phyloP scores from a whole-genome alignment of 1,140 invertebrate genomes.

The Lanistes nyassanus region DNA sequence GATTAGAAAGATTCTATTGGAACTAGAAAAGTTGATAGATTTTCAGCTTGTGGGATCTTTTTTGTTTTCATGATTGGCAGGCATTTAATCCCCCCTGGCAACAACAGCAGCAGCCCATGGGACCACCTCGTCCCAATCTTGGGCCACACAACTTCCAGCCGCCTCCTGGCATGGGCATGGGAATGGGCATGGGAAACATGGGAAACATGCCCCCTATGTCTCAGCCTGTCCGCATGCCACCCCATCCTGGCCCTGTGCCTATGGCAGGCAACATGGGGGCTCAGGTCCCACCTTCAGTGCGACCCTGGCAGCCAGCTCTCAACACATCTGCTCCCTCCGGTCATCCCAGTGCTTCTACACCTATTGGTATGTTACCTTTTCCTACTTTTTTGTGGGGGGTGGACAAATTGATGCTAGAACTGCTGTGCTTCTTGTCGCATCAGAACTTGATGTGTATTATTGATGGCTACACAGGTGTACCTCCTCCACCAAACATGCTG shows the following conservation, averaged over 20 bases:
- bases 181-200: slow-evolving; percentile 18
- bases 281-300: slow-evolving; percentile 43
- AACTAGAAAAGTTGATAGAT: too few relatives aligned
- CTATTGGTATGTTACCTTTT: slow-evolving; percentile 6
- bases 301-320: slow-evolving; percentile 27
- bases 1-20: too few relatives aligned
- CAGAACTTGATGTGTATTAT: slow-evolving; percentile 30
- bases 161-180: slow-evolving; percentile 23
- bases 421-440: background rate
- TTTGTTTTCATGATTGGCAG: slow-evolving; percentile 32
- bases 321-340: slow-evolving; percentile 13
- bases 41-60: too few relatives aligned
- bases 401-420: background rate
- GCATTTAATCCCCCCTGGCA: slow-evolving; percentile 53
- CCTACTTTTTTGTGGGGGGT: background rate
- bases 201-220: slow-evolving; percentile 18
- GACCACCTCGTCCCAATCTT: slow-evolving; percentile 28
- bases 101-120: slow-evolving; percentile 30
- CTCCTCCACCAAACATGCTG: slow-evolving; percentile 3
- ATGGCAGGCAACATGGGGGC: slow-evolving; percentile 43
- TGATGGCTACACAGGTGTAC: slow-evolving; percentile 39
- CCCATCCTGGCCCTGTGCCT: slow-evolving; percentile 22
- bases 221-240: slow-evolving; percentile 9
- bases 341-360: background rate
- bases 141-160: slow-evolving; percentile 22